These are phyloP conservation scores for Andricus quercusramuli DNA, from an alignment of 2,888 invertebrate genomes.

Conservation along the genomic window DNA sequence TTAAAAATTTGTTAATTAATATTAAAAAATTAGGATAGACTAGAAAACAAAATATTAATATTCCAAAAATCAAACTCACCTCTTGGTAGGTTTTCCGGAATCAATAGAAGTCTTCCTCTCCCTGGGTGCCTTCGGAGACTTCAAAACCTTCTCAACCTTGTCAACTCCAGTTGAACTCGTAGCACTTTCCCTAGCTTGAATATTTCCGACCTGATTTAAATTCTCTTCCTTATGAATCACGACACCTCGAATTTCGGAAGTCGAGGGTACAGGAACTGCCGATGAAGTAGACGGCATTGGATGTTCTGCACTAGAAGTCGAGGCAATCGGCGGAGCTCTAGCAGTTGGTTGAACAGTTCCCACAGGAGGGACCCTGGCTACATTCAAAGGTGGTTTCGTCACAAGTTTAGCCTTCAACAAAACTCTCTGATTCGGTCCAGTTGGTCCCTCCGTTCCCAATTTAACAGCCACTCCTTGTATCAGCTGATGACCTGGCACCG, in stretches of 20 bases:
- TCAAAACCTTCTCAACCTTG: conserved; percentile 50
- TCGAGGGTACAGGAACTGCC: conserved; percentile 27
- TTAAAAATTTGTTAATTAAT: too few species aligned
- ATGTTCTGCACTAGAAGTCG: conserved; percentile 46
- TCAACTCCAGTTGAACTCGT: conserved; percentile 40
- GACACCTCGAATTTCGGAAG: conserved; percentile 20
- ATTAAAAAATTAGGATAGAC: too few species aligned
- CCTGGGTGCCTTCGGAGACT: conserved; percentile 49
- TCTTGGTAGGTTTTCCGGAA: conserved; percentile 47
- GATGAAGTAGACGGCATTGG: conserved; percentile 50
- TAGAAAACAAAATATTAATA: neutral
- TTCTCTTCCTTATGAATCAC: conserved; percentile 6
- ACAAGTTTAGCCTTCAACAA: conserved; percentile 83
- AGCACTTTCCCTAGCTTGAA: conserved; percentile 40
- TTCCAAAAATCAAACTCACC: conserved; percentile 30
- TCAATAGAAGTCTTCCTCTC: conserved; percentile 44
- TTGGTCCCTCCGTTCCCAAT: conserved; percentile 83
- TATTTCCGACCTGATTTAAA: conserved; percentile 2
- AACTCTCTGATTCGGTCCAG: conserved; percentile 83
- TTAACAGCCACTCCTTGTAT: conserved; percentile 85
- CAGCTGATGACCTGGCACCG: conserved; percentile 77
- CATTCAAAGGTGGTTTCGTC: conserved; percentile 80
- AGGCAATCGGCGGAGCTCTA: conserved; percentile 69
- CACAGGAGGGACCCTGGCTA: conserved; percentile 79
- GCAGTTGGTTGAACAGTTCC: conserved; percentile 81